A percentile compares a stretch with the other conserved stretches of the same genome.
phyloP scores from a whole-genome alignment of 1,140 invertebrate genomes.

The Brachionus rubens region DNA sequence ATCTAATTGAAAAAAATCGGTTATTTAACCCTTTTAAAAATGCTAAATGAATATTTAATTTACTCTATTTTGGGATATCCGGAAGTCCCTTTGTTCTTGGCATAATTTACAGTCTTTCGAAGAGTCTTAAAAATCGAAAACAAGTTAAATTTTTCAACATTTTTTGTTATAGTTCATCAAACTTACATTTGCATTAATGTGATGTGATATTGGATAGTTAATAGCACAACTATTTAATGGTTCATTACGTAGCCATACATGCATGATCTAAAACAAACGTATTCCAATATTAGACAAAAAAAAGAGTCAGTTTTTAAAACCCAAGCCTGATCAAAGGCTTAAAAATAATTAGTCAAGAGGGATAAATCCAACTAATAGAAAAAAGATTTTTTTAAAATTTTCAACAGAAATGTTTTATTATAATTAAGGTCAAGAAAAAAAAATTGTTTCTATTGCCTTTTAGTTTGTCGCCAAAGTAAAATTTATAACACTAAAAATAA shows the following conservation, averaged over 20 bases:
- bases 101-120: constrained; percentile 40
- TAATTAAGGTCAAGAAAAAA: background rate
- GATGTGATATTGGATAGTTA: constrained; percentile 44
- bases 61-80: constrained; percentile 46
- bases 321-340: constrained; percentile 26
- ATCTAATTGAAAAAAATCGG: background rate
- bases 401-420: background rate
- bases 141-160: background rate
- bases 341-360: too few species aligned
- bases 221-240: constrained; percentile 40
- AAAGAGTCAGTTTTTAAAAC: background rate
- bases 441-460: too few species aligned
- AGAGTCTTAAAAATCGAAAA: constrained; percentile 24
- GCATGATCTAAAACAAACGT: too few species aligned
- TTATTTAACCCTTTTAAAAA: background rate
- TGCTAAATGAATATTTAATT: background rate
- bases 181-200: constrained; percentile 43
- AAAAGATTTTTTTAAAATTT: background rate
- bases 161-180: background rate
- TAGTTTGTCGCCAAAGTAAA: too few species aligned
- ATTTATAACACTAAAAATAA: too few species aligned
- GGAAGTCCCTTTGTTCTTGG: constrained; percentile 38
- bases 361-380: too few species aligned
- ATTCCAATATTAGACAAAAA: background rate
- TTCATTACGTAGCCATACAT: constrained; percentile 29